Base-by-base conservation (phyloP, 2,888 invertebrate genomes). In the Eupithecia inturbata region DNA sequence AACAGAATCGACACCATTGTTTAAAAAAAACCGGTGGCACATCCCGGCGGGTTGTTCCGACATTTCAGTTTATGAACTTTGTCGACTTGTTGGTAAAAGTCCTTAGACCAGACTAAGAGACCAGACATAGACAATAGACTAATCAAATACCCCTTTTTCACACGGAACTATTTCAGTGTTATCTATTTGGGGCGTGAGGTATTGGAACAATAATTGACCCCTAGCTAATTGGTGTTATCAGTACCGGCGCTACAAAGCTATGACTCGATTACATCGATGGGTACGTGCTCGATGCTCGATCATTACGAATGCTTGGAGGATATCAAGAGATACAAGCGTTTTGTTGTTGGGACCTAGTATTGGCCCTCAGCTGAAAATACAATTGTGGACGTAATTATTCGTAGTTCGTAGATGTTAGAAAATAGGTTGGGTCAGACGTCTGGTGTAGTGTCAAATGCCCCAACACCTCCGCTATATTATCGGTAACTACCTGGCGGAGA, bases 81-180 rank as follows among this genome's bases (percentile, higher is more conserved):
- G 5, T 31, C 31, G 6, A 31, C 31, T 31, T 31, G 31, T 3
- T 6, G 31, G 4, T 4, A 31, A 31, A 31, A 31, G 31, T 36
- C 49, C n/a, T 49, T 9, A n/a, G n/a, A n/a, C 49, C 19, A 49
- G 49, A 49, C n/a, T 45, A 22, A 57, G 0, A 57, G 26, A 26
- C 57, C 26, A 45, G 45, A 57, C 53, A 22, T 57, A 57, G 22
- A 57, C 57, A 57, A 22, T 57, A 19, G 19, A 45, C 26, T 57
- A 36, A 60, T 63, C 10, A 33, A 9, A 19, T 10, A 31, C n/a
- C n/a, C 22, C 10, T 64, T 63, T 62, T 64, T n/a, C 36, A 71
- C 26, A 71, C 74, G 74, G 74, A 74, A 74, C 74, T 71, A 64
- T 71, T 62, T 67, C 45, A 41, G 28, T 62, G 70, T 74, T 74